Evolutionary conservation across 1,140 invertebrate genomes (phyloP).

Genomic region (Meloidogyne exigua): DNA sequence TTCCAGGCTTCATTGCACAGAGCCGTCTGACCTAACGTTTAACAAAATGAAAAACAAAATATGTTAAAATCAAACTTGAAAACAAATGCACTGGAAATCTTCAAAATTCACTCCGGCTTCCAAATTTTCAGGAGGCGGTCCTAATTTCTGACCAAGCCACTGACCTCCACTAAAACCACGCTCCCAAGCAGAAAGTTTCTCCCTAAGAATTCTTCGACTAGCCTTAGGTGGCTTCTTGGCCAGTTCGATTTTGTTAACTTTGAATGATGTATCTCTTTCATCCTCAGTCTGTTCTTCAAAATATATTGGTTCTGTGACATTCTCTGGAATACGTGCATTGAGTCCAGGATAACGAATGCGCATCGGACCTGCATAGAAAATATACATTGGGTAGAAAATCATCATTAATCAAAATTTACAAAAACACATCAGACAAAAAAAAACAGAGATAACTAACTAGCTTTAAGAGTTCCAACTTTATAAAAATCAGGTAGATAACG

Average conservation of each 20-base stretch:
- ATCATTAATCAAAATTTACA: no score
- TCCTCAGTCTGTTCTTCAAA: conserved; percentile 58
- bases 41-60: neutral
- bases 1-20: conserved; percentile 65
- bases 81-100: conserved; percentile 65
- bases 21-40: conserved; percentile 64
- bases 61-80: conserved; percentile 60
- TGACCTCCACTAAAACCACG: conserved; percentile 65
- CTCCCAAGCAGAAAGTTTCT: conserved; percentile 63
- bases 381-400: no score
- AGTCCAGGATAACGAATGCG: conserved; percentile 89
- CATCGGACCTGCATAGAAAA: conserved; percentile 68
- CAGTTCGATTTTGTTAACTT: conserved; percentile 1
- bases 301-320: conserved; percentile 40
- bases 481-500: conserved; percentile 88
- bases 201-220: conserved; percentile 36
- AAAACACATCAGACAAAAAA: no score
- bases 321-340: conserved; percentile 76
- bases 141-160: conserved; percentile 65
- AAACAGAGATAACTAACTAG: conserved; percentile 45
- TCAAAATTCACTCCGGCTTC: conserved; percentile 65
- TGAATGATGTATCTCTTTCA: conserved; percentile 33
- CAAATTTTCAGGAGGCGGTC: conserved; percentile 63
- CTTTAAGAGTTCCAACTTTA: conserved; percentile 71
- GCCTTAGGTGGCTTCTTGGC: conserved; percentile 23